Evolutionary conservation across 2,113 vertebrate genomes (phyloP).

Genomic region (Myotis brandtii): DNA sequence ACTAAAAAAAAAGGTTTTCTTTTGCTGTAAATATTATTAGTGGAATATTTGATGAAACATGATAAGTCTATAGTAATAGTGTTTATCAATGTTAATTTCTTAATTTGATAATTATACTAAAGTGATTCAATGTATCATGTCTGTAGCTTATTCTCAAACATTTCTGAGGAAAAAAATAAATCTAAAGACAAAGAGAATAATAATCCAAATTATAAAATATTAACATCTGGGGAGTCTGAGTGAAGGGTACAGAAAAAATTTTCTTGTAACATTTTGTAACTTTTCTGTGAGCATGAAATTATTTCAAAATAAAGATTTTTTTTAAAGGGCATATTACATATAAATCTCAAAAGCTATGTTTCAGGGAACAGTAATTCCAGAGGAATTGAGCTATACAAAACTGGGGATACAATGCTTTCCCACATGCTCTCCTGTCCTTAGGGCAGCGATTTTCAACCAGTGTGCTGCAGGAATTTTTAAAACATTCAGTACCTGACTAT

Average conservation of each 20-base stretch:
- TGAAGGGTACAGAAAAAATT: not conserved
- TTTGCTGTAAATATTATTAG: not conserved
- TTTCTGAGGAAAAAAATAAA: slow-evolving; percentile 27
- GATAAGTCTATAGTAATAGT: not conserved
- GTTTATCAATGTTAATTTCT: not conserved
- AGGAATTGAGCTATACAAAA: not conserved
- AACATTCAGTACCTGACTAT: not conserved
- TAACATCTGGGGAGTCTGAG: not conserved
- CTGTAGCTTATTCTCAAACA: not conserved
- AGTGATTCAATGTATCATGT: not conserved
- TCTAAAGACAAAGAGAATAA: not conserved
- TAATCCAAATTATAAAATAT: not conserved
- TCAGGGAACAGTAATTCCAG: not conserved
- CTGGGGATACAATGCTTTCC: not conserved
- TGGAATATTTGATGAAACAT: not conserved
- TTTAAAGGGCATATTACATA: not conserved
- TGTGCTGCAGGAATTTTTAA: not conserved
- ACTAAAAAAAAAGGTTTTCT: not conserved
- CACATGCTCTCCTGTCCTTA: not conserved
- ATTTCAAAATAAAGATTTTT: slow-evolving; percentile 21
- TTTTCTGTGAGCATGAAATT: slow-evolving; percentile 8
- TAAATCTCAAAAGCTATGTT: slow-evolving; percentile 40
- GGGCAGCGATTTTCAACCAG: not conserved
- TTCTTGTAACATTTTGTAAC: not conserved
- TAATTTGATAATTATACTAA: not conserved